Base-by-base conservation (phyloP, 1,140 invertebrate genomes). In the Apis florea region DNA sequence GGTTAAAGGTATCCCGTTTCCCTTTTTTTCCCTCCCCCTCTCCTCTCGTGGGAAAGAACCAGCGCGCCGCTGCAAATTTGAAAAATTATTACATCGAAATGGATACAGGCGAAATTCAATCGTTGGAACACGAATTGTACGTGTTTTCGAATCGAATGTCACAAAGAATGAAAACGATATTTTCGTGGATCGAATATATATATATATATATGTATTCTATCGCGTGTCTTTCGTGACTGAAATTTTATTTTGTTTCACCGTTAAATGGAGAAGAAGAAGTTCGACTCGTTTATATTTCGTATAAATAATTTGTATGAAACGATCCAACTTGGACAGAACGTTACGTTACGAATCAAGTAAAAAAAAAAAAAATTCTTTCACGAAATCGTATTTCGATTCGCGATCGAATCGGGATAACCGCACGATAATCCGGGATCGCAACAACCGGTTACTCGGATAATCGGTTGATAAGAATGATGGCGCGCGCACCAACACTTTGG, bases 41-140 rank as follows among this genome's bases (percentile, higher is more conserved):
- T 63, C 54, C 9, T 17, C n/a, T n/a, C 24, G 49, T n/a, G 40
- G 13, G 26, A 53, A 47, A n/a, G 17, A 47, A 61, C 21, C n/a
- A n/a, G n/a, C n/a, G n/a, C 26, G n/a, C n/a, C 26, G 53, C 31
- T 49, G 70, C 66, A 75, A 77, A 79, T 86, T 83, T 56, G 59
- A 75, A 73, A 79, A 58, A 54, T 15, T 15, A 54, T 24, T 40
- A 40, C 70, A 69, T 86, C 75, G 63, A 77, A 77, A 75, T 47
- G 59, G 83, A 66, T 74, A 49, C 15, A 12, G 3, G 51, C 19
- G 26, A 68, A 40, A 56, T 40, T 73, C 31, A 19, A 17, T n/a
- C 54, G 0, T 40, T 40, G 56, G 24, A 59, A 73, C 26, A 21
- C 24, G 15, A 40, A 47, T 47, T 54, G 70, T 79, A 73, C 31